Base-by-base conservation (phyloP, 2,888 invertebrate species). In the Cryptophagus acutangulus region DNA sequence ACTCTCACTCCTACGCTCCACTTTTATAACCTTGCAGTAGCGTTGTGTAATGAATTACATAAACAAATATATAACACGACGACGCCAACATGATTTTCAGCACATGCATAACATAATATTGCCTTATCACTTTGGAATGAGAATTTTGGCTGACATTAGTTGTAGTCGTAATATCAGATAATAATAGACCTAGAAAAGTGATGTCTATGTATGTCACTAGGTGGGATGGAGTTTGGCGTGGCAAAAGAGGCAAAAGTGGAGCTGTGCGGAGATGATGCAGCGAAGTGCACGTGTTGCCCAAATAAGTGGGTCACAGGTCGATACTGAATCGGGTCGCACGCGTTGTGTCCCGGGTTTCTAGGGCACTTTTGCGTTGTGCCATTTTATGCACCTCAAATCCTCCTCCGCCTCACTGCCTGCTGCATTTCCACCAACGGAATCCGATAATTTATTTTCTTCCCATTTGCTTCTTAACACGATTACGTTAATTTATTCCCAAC, bases 261-360 rank as follows among this genome's bases (percentile, higher is more conserved):
- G 20, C 29, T 14, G 29, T 33, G 24, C 28, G 9, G 33, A 13
- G 36, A 42, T 40, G 35, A 38, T 35, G 25, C 18, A 43, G 51
- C 45, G 35, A 17, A 39, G 33, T 52, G 58, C 58, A 59, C 58
- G 58, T 60, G 61, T 58, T 59, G 57, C 59, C 59, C 48, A 57
- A 58, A 59, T 53, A 57, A 59, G 41, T 62, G 48, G 62, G 62
- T 62, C 62, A 50, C 62, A 55, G 57, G 59, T 62, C 62, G 62
- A 62, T 62, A 58, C 46, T 45, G 52, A 61, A 61, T 61, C 51
- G 48, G 62, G 61, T 58, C 61, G 58, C 51, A 60, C 59, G 55
- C 59, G 58, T 56, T n/a, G 55, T 31, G 46, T 43, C 47, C 55
- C 57, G 58, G 61, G 57, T 61, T 62, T 60, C 59, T 61, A 52